Evolutionary conservation across 92 coral and sea anemone genomes (phyloP).

Genomic region (Palythoa heliodiscus): DNA sequence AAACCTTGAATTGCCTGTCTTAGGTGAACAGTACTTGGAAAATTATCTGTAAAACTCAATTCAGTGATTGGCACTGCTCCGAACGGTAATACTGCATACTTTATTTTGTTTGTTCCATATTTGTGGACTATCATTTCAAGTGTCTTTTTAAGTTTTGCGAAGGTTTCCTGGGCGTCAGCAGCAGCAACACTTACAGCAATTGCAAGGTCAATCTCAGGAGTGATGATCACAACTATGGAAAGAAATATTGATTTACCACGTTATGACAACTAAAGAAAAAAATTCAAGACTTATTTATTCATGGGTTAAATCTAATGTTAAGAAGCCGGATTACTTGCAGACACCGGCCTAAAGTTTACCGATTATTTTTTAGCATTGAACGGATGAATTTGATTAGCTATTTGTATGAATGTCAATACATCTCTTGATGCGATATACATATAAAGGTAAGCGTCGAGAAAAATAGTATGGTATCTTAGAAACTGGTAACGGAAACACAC

Average conservation of each 20-base stretch:
- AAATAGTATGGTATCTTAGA: no score
- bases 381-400: no score
- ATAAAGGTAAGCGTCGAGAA: no score
- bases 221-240: slow-evolving; percentile 15
- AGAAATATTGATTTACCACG: neutral
- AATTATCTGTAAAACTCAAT: neutral
- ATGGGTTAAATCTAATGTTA: neutral
- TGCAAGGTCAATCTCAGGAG: slow-evolving; percentile 34
- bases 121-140: slow-evolving; percentile 22
- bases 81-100: slow-evolving; percentile 30
- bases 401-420: no score
- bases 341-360: no score
- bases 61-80: slow-evolving; percentile 2
- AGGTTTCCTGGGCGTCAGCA: slow-evolving; percentile 11
- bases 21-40: neutral
- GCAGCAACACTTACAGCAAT: slow-evolving; percentile 14
- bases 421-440: no score
- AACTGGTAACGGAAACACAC: no score
- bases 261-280: no score
- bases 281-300: neutral
- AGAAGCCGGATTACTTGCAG: no score
- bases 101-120: slow-evolving; percentile 24
- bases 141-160: slow-evolving; percentile 17
- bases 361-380: no score
- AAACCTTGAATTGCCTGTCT: slow-evolving; percentile 9